phyloP scores from a whole-genome alignment of 2,888 invertebrate species.

The Malachius bipustulatus region DNA sequence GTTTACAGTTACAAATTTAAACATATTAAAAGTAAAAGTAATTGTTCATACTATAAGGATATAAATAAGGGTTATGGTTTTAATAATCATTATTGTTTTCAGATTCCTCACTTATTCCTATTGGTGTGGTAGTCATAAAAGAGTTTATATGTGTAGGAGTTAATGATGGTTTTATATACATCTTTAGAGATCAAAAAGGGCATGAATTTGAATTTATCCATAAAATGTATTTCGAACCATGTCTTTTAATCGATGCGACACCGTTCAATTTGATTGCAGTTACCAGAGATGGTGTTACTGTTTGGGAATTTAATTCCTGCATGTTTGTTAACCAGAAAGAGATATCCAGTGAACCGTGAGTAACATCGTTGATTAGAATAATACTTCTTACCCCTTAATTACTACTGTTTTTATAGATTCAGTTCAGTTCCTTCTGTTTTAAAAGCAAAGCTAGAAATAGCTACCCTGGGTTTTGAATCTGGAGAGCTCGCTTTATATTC shows the following conservation, averaged over 20 bases:
- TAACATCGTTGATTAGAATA: too few species aligned
- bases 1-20: conserved; percentile 18
- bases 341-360: too few species aligned
- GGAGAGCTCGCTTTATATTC: conserved; percentile 1
- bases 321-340: too few species aligned
- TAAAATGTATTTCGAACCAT: neutral
- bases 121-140: neutral
- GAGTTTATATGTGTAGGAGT: conserved; percentile 1
- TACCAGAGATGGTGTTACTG: too few species aligned
- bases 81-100: neutral
- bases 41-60: neutral
- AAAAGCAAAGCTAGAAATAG: neutral
- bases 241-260: neutral
- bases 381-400: too few species aligned
- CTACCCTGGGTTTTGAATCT: neutral
- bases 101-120: neutral
- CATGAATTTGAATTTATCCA: neutral
- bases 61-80: too few species aligned
- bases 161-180: conserved; percentile 1
- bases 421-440: neutral
- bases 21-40: conserved; percentile 18
- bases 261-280: too few species aligned
- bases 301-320: too few species aligned
- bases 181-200: neutral
- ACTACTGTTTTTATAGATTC: neutral